Evolutionary conservation across 2,888 invertebrate genomes (phyloP).

Genomic region (Apodemia zela): DNA sequence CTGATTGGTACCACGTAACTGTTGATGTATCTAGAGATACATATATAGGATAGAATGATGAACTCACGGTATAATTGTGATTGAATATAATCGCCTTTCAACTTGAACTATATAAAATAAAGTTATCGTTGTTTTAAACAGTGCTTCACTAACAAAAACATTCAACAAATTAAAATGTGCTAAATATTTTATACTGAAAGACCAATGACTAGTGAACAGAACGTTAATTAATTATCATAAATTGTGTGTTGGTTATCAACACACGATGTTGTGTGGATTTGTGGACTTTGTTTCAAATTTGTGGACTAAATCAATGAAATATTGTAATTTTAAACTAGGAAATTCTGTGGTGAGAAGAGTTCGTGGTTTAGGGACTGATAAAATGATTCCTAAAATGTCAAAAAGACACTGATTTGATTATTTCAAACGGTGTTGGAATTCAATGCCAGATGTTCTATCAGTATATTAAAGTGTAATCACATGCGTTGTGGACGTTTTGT

Average conservation of each 20-base stretch:
- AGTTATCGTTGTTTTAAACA: conserved; percentile 75
- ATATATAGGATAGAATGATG: conserved; percentile 49
- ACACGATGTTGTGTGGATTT: conserved; percentile 64
- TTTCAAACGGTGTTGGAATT: conserved; percentile 45
- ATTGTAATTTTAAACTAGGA: conserved; percentile 77
- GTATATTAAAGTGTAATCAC: conserved; percentile 69
- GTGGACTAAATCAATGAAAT: conserved; percentile 74
- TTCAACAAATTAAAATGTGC: conserved; percentile 78
- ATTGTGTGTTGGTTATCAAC: conserved; percentile 53
- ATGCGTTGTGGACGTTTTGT: conserved; percentile 74
- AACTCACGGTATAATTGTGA: conserved; percentile 49
- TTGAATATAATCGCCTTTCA: conserved; percentile 55
- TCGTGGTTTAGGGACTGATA: conserved; percentile 66
- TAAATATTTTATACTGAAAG: conserved; percentile 74
- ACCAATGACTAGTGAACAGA: conserved; percentile 35
- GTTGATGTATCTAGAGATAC: conserved; percentile 49
- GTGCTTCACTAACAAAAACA: conserved; percentile 73
- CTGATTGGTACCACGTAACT: conserved; percentile 69
- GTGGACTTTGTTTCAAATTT: conserved; percentile 79
- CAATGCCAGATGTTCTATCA: conserved; percentile 46
- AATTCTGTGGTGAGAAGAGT: conserved; percentile 79
- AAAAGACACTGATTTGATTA: conserved; percentile 51
- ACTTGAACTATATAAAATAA: conserved; percentile 72
- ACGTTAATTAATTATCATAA: conserved; percentile 59
- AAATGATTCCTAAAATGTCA: conserved; percentile 43